A percentile compares a stretch with the other conserved stretches of the same genome.
phyloP scores from a whole-genome alignment of 1,140 invertebrate species.

The Macrosteles quadrilineatus region DNA sequence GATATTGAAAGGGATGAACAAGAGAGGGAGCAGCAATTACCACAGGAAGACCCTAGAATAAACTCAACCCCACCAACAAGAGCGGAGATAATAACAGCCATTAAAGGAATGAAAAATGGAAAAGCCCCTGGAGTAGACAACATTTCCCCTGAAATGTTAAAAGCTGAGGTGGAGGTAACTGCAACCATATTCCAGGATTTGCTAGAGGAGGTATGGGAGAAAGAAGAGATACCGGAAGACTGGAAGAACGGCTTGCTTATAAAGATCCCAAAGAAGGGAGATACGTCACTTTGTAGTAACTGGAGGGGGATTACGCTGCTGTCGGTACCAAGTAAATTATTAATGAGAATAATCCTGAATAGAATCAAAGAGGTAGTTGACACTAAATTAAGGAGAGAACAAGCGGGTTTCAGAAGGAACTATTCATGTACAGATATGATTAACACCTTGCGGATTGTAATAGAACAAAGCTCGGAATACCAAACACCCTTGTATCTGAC shows the following conservation, averaged over 20 bases:
- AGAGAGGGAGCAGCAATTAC: neutral
- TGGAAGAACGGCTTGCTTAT: conserved; percentile 22
- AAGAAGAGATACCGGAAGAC: conserved; percentile 21
- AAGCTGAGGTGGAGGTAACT: neutral
- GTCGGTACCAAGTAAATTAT: conserved; percentile 1
- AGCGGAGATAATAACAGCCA: conserved; percentile 18
- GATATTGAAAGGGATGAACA: neutral
- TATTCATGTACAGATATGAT: neutral
- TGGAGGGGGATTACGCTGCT: conserved; percentile 17
- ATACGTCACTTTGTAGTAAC: conserved; percentile 15
- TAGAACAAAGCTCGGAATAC: neutral
- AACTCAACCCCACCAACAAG: too few species aligned
- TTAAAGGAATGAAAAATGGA: conserved; percentile 25
- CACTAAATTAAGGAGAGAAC: neutral
- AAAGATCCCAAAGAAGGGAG: conserved; percentile 23
- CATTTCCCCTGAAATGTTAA: conserved; percentile 7
- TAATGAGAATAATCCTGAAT: conserved; percentile 10
- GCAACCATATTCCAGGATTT: neutral
- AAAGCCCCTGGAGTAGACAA: conserved; percentile 22
- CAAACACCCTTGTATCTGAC: too few species aligned
- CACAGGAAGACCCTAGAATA: neutral
- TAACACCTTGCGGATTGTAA: neutral
- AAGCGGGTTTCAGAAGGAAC: neutral
- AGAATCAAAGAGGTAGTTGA: neutral
- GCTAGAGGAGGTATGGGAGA: neutral